Percentiles rank a stretch among this genome's conserved stretches.
Conservation (phyloP, 1,140 invertebrate genomes). For the Mesaphorura yosii region DNA sequence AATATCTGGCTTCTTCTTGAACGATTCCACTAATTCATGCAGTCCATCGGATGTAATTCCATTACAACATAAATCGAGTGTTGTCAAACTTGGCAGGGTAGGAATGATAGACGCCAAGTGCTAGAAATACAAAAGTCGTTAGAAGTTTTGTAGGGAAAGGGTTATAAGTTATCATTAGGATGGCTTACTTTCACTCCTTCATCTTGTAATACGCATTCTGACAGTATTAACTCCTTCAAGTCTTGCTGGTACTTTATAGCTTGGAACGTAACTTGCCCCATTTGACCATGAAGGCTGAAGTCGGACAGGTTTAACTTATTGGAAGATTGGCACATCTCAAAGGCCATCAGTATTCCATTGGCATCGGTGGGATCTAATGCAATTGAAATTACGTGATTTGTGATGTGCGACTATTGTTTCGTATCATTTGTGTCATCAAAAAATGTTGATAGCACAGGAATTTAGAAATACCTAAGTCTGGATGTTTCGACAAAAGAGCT, state of each 20-base stretch:
- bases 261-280: background rate
- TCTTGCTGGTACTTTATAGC: constrained; percentile 10
- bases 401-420: background rate
- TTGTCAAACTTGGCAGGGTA: constrained; percentile 14
- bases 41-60: constrained; percentile 19
- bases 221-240: constrained; percentile 15
- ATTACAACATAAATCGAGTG: constrained; percentile 23
- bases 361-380: no score
- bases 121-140: constrained; percentile 4
- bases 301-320: constrained; percentile 14
- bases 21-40: constrained; percentile 9
- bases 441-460: no score
- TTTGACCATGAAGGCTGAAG: constrained; percentile 6
- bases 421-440: no score
- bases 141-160: background rate
- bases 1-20: background rate
- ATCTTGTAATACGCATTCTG: constrained; percentile 23
- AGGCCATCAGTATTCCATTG: background rate
- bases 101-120: constrained; percentile 10
- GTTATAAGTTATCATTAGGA: background rate
- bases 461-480: background rate
- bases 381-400: background rate
- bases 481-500: background rate
- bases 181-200: constrained; percentile 18
- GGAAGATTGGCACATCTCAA: constrained; percentile 15